Conservation (phyloP, 2,888 invertebrate genomes). For the Apotomis capreana region DNA sequence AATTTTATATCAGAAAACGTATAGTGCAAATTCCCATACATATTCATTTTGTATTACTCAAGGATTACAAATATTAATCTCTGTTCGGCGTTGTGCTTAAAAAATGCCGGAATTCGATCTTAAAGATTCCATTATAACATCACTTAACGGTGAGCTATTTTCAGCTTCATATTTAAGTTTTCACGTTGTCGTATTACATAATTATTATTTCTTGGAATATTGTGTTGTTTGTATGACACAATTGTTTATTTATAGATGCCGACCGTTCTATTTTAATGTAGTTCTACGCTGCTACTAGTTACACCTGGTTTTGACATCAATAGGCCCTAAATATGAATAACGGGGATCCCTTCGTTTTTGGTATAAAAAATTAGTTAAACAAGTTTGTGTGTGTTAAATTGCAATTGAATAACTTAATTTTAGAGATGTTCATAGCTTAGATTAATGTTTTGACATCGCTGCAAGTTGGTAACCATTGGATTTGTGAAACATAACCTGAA, state of each 20-base stretch:
- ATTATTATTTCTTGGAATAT: slow-evolving; percentile 67
- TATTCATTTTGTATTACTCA: slow-evolving; percentile 7
- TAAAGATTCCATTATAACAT: slow-evolving; percentile 70
- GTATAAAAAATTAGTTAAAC: slow-evolving; percentile 48
- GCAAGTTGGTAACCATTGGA: not conserved
- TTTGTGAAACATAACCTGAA: slow-evolving; percentile 19
- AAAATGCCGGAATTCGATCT: slow-evolving; percentile 72
- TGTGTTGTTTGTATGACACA: slow-evolving; percentile 67
- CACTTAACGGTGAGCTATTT: slow-evolving; percentile 66
- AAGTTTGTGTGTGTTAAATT: slow-evolving; percentile 21
- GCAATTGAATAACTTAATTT: not conserved
- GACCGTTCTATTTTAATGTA: slow-evolving; percentile 62
- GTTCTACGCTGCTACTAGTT: slow-evolving; percentile 53
- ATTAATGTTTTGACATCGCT: not conserved
- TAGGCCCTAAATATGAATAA: slow-evolving; percentile 51
- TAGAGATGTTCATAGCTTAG: not conserved
- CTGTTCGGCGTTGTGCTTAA: not conserved
- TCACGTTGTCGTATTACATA: slow-evolving; percentile 67
- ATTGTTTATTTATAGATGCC: slow-evolving; percentile 77
- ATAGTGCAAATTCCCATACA: not conserved
- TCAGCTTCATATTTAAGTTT: slow-evolving; percentile 40
- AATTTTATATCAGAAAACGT: not conserved
- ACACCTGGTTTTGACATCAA: slow-evolving; percentile 38
- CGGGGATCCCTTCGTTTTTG: slow-evolving; percentile 58
- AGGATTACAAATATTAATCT: not conserved